Evolutionary conservation across 2,797 vertebrate species (phyloP), one percentile per base, ranked within the genome.

Genomic region (Syncerus caffer): DNA sequence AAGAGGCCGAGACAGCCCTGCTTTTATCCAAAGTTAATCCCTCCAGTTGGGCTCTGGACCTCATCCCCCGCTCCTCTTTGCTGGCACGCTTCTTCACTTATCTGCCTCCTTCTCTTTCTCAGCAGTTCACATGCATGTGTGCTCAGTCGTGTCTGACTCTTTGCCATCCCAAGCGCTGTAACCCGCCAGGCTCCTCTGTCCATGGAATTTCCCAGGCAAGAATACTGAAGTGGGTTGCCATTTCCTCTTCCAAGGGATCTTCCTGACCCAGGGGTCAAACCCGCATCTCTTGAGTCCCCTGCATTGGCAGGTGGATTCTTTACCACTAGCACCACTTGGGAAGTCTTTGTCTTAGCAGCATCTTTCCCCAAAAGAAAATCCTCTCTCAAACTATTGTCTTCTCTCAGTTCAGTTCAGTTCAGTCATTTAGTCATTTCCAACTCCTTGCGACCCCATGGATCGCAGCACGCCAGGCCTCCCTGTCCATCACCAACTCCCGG

Each of bases 131-230:
- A 25, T 14, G 12, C 12, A 21, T 25, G 38, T 9, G 12, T 4
- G 3, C 3, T 2, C 12, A 42, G 34, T 42, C 0, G 3, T 42
- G 12, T 74, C 71, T 0, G 3, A 42, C 67, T 74, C 23, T 74
- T 74, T 42, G 38, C 38, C 11, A 15, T 25, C 12, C 38, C 12
- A 15, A 14, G 23, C 3, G 14, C 21, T 74, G 71, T 25, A 42
- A 2, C 12, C 71, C 12, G 4, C 38, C 0, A 23, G 21, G 23
- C 38, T 42, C 38, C 38, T 42, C 71, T 42, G 38, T 74, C 38
- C 38, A 25, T 74, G 38, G 23, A 74, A 42, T 14, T 42, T 74
- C 71, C 23, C 38, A 14, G 71, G 71, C 71, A 74, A 74, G 38
- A 74, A 42, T 42, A 74, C 38, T 74, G 38, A 38, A 74, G 71